phyloP scores from a whole-genome alignment of 1,140 invertebrate species.

The Cherax destructor region DNA sequence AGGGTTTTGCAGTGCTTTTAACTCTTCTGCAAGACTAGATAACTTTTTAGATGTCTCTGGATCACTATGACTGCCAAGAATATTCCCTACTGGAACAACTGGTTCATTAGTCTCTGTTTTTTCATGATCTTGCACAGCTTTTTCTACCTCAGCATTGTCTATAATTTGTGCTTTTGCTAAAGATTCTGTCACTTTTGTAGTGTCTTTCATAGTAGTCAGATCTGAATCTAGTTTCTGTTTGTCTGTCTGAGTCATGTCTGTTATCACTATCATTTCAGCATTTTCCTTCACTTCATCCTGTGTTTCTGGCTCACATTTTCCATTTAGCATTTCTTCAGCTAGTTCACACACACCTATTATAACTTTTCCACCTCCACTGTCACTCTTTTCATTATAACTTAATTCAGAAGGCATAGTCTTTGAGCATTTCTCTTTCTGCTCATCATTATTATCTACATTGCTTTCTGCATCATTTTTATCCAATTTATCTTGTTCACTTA shows the following conservation, averaged over 20 bases:
- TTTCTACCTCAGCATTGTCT: not conserved
- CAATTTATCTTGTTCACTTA: not conserved
- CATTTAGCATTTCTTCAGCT: not conserved
- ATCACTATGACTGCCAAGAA: not conserved
- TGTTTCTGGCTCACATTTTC: not conserved
- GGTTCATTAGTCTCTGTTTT: not conserved
- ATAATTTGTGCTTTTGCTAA: not conserved
- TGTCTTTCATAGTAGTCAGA: not conserved
- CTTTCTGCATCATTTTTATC: not conserved
- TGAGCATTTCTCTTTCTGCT: not conserved
- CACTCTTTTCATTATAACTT: not conserved
- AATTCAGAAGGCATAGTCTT: not conserved
- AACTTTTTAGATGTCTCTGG: not conserved
- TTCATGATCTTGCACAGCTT: not conserved
- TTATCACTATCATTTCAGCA: not conserved
- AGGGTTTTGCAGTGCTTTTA: constrained; percentile 6
- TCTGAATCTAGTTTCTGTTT: not conserved
- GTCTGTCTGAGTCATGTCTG: not conserved
- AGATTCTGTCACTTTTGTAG: not conserved
- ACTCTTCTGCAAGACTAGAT: not conserved
- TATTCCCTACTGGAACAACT: not conserved
- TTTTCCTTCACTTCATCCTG: not conserved
- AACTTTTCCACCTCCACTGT: not conserved
- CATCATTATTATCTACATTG: not conserved
- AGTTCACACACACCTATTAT: not conserved